Conservation (phyloP, 2,888 invertebrate species). For the Lithophane socia region DNA sequence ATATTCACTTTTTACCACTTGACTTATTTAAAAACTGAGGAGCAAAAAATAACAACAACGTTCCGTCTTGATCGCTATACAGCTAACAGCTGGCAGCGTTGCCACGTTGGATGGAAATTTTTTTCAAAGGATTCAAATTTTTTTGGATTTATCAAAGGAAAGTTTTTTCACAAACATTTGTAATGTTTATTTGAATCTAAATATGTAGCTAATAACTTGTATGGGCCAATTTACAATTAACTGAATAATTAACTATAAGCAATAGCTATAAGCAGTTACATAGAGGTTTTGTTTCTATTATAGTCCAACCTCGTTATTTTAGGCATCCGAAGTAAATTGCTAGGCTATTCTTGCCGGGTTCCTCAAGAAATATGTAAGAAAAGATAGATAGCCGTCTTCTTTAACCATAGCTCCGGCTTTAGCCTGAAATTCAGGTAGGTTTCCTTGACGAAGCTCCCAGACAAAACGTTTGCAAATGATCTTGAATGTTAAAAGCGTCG, state of each 20-base stretch:
- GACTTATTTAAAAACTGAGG: too few relatives aligned
- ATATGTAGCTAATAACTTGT: background rate
- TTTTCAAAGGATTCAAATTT: too few relatives aligned
- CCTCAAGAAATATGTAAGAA: background rate
- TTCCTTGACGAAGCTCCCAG: background rate
- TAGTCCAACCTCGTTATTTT: background rate
- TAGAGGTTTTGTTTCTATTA: background rate
- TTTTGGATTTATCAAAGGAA: too few relatives aligned
- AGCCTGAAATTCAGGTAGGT: slow-evolving; percentile 3
- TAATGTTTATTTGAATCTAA: background rate
- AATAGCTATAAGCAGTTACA: too few relatives aligned
- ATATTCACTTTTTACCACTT: too few relatives aligned
- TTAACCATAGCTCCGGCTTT: background rate
- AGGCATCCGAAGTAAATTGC: background rate
- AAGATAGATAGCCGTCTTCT: background rate
- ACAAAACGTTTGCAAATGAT: background rate
- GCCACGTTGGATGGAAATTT: too few relatives aligned
- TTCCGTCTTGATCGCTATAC: too few relatives aligned
- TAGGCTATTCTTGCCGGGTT: background rate
- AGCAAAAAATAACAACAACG: too few relatives aligned
- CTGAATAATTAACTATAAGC: too few relatives aligned
- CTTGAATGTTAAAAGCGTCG: background rate
- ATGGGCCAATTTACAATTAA: too few relatives aligned
- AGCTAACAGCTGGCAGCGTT: too few relatives aligned
- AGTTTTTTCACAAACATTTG: background rate